A percentile compares a stretch with the other conserved stretches of the same genome.
Conservation (phyloP, 2,888 invertebrate genomes). For the Anoplius nigerrimus region DNA sequence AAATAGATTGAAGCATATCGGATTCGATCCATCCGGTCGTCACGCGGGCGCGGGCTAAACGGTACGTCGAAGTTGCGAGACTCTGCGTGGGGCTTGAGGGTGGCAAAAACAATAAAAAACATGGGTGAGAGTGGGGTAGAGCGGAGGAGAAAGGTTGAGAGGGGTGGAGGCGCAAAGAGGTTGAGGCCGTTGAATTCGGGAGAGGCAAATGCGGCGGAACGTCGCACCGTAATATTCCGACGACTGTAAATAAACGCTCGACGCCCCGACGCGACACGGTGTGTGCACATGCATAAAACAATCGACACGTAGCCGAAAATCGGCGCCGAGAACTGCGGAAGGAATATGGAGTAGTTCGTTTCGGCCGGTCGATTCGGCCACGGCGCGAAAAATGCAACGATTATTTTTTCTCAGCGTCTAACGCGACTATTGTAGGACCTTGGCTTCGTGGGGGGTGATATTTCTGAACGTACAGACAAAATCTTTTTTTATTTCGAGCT, state of each 20-base stretch:
- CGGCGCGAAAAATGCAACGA: too few relatives aligned
- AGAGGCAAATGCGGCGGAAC: not conserved
- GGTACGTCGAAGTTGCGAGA: slow-evolving; percentile 43
- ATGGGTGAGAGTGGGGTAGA: slow-evolving; percentile 7
- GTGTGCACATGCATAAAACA: slow-evolving; percentile 4
- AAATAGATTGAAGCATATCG: slow-evolving; percentile 67
- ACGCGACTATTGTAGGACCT: too few relatives aligned
- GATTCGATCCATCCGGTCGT: slow-evolving; percentile 57
- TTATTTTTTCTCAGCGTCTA: too few relatives aligned
- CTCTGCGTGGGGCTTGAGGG: slow-evolving; percentile 21
- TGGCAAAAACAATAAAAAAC: slow-evolving; percentile 26
- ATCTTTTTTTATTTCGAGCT: too few relatives aligned
- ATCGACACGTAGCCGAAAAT: not conserved
- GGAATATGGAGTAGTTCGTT: not conserved
- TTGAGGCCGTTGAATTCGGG: not conserved
- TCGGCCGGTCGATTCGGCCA: too few relatives aligned
- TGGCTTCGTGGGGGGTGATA: too few relatives aligned
- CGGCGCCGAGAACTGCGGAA: not conserved
- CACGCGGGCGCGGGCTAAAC: slow-evolving; percentile 39
- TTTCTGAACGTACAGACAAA: too few relatives aligned
- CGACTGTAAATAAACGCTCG: slow-evolving; percentile 5
- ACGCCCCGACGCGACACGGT: not conserved
- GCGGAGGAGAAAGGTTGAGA: not conserved
- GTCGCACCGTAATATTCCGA: slow-evolving; percentile 10
- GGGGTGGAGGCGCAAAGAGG: not conserved